Evolutionary conservation across 2,797 vertebrate genomes (phyloP).

Genomic region (Trachops cirrhosus): DNA sequence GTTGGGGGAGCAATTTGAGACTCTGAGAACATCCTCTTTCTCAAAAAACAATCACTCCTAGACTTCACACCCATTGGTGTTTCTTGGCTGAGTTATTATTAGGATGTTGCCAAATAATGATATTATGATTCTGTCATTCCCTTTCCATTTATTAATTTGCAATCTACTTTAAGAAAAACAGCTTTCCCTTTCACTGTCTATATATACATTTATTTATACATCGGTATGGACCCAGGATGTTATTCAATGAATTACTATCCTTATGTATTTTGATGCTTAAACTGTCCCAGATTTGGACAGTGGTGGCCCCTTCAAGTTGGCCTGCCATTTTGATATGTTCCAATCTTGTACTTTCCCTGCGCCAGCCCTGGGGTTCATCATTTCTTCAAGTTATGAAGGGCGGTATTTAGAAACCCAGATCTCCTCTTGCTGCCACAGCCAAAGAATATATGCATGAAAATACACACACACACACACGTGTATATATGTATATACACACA

Average conservation of each 20-base stretch:
- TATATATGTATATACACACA: neutral
- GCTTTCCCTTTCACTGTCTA: neutral
- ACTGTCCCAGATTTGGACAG: neutral
- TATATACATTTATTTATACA: neutral
- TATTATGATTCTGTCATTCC: neutral
- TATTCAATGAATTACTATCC: neutral
- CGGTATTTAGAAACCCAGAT: neutral
- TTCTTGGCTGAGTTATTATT: neutral
- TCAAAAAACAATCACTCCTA: neutral
- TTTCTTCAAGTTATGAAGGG: neutral
- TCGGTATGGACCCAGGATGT: neutral
- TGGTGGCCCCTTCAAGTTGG: neutral
- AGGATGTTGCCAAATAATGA: neutral
- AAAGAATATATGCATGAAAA: neutral
- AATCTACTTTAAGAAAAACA: neutral
- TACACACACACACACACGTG: neutral
- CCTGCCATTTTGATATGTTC: neutral
- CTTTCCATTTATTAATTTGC: neutral
- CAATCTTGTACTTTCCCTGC: neutral
- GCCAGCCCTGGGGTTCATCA: neutral
- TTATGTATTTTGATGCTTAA: neutral
- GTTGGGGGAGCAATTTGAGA: neutral
- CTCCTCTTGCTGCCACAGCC: neutral
- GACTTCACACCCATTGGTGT: neutral
- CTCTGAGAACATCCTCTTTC: neutral